A percentile compares a stretch with the other conserved stretches of the same genome.
phyloP scores from a whole-genome alignment of 2,888 invertebrate species.

The Notodonta dromedarius region DNA sequence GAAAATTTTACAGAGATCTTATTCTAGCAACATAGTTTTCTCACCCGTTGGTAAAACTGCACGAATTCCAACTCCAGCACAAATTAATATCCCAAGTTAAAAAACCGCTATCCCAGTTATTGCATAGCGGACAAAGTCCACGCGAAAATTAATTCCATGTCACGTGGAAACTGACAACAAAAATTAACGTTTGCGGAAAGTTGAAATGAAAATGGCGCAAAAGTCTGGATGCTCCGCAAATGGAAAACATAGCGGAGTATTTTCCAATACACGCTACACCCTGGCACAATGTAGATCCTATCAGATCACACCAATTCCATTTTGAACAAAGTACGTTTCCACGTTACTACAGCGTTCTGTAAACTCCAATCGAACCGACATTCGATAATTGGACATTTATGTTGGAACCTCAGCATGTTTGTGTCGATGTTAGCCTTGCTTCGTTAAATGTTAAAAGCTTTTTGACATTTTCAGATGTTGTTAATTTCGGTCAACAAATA shows the following conservation, averaged over 20 bases:
- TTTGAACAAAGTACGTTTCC: constrained; percentile 23
- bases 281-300: constrained; percentile 54
- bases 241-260: constrained; percentile 44
- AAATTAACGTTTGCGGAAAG: constrained; percentile 24
- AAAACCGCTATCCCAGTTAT: neutral
- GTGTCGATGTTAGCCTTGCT: constrained; percentile 12
- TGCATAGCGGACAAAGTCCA: constrained; percentile 13
- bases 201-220: constrained; percentile 27
- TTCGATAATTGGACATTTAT: constrained; percentile 25
- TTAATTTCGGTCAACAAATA: too few species aligned
- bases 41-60: constrained; percentile 45
- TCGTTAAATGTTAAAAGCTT: neutral
- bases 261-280: constrained; percentile 46
- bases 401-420: constrained; percentile 26
- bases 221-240: constrained; percentile 33
- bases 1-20: constrained; percentile 62
- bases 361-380: constrained; percentile 16
- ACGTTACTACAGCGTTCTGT: constrained; percentile 25
- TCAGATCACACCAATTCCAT: constrained; percentile 40
- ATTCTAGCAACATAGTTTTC: constrained; percentile 51
- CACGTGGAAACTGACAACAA: constrained; percentile 17
- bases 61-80: constrained; percentile 42
- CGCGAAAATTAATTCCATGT: constrained; percentile 15
- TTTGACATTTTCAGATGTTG: neutral
- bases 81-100: constrained; percentile 2